phyloP scores from a whole-genome alignment of 2,113 vertebrate genomes.

The Poeciliopsis turrubarensis region DNA sequence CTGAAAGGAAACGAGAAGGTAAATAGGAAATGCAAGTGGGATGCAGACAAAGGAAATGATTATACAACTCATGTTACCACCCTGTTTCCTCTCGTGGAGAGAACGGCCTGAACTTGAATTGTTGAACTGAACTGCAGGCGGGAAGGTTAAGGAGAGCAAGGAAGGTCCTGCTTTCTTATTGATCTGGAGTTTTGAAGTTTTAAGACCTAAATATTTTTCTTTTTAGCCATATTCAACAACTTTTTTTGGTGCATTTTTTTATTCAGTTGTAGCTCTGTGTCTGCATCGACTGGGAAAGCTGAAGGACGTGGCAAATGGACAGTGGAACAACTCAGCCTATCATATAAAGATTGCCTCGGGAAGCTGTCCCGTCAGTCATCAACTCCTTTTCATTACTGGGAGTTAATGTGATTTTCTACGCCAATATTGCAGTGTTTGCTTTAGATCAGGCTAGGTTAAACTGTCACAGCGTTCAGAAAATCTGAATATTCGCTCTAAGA shows the following conservation, averaged over 20 bases:
- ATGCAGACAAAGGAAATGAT: conserved; percentile 58
- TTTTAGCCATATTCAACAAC: conserved; percentile 12
- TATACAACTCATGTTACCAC: conserved; percentile 51
- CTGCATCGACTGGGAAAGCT: conserved; percentile 9
- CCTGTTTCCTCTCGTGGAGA: conserved; percentile 9
- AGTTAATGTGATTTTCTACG: conserved; percentile 25
- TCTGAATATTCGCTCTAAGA: conserved; percentile 20
- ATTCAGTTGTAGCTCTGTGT: conserved; percentile 43
- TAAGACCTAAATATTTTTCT: background rate
- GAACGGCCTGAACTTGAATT: conserved; percentile 7
- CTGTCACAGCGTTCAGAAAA: conserved; percentile 27
- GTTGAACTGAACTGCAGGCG: conserved; percentile 17
- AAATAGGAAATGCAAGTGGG: conserved; percentile 59
- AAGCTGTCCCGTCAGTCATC: conserved; percentile 63
- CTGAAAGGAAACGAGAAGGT: conserved; percentile 49
- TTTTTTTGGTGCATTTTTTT: conserved; percentile 19
- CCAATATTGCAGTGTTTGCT: conserved; percentile 20
- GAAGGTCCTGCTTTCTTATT: background rate
- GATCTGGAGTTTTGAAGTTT: background rate
- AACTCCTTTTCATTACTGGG: conserved; percentile 34
- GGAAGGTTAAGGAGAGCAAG: background rate
- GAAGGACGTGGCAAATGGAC: conserved; percentile 66
- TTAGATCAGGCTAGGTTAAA: conserved; percentile 13
- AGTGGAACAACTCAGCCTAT: conserved; percentile 59
- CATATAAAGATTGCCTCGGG: conserved; percentile 34